phyloP scores from a whole-genome alignment of 2,888 invertebrate genomes.

The Mythimna pallens region DNA sequence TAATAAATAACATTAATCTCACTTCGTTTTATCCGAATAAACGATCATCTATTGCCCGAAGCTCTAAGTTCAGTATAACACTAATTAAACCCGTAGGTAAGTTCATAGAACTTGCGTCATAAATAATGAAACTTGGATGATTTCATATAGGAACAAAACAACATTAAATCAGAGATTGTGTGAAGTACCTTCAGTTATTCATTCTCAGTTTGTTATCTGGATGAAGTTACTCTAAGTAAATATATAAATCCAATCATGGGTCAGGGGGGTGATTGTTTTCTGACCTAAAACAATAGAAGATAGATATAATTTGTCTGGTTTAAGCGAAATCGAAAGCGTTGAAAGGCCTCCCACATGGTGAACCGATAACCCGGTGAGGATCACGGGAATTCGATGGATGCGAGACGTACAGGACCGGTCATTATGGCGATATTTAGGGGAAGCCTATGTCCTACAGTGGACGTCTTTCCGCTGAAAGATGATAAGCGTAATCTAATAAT shows the following conservation, averaged over 20 bases:
- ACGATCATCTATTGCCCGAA: conserved; percentile 34
- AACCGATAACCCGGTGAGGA: too few species aligned
- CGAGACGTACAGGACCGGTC: too few species aligned
- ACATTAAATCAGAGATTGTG: conserved; percentile 74
- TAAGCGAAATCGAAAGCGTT: too few species aligned
- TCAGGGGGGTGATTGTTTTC: conserved; percentile 4
- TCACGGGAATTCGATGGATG: too few species aligned
- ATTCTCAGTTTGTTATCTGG: conserved; percentile 46
- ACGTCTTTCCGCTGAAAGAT: too few species aligned
- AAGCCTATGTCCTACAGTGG: too few species aligned
- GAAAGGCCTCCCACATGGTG: too few species aligned
- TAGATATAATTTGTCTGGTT: not conserved
- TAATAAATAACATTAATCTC: conserved; percentile 26
- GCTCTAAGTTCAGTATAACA: conserved; percentile 41
- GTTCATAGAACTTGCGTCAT: conserved; percentile 71
- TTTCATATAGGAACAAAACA: conserved; percentile 74
- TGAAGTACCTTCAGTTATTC: conserved; percentile 54
- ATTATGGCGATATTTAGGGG: too few species aligned
- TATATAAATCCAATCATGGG: conserved; percentile 40
- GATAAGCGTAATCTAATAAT: too few species aligned
- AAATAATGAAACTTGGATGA: conserved; percentile 78
- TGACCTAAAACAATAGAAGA: not conserved
- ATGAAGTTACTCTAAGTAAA: conserved; percentile 37
- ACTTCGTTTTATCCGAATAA: conserved; percentile 27
- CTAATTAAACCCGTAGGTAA: conserved; percentile 62